A percentile compares a stretch with the other conserved stretches of the same genome.
These are phyloP conservation scores for Apis laboriosa DNA, from an alignment of 1,140 invertebrate species.

Conservation along the genomic window DNA sequence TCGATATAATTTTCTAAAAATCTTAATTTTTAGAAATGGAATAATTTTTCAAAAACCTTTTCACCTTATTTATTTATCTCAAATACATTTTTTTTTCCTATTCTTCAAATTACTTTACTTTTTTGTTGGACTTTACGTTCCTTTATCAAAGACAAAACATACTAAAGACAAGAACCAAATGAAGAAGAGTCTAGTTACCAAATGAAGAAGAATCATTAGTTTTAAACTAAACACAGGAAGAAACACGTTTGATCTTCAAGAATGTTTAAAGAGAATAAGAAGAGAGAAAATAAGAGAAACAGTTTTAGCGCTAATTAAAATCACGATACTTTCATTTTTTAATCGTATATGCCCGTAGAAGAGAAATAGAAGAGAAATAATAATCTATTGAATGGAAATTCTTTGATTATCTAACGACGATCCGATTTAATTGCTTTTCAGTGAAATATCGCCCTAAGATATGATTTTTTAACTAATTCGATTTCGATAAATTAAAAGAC, in stretches of 20 bases:
- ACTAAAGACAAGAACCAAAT: background rate
- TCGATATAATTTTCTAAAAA: background rate
- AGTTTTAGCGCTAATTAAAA: background rate
- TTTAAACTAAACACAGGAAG: background rate
- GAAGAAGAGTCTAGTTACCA: no score
- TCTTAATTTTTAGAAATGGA: no score
- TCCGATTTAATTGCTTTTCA: constrained; percentile 1
- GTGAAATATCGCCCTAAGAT: constrained; percentile 13
- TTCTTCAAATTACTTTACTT: no score
- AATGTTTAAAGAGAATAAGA: background rate
- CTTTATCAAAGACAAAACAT: background rate
- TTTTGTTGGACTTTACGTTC: background rate
- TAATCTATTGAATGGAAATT: constrained; percentile 2
- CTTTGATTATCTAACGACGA: background rate
- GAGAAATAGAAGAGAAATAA: constrained; percentile 7
- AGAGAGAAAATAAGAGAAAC: background rate
- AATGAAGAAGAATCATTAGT: background rate
- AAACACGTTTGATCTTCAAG: background rate
- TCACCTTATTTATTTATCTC: no score
- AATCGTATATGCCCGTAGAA: background rate
- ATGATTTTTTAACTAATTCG: background rate
- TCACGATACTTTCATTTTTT: background rate
- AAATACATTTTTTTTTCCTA: no score
- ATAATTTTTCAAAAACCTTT: no score
- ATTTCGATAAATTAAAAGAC: background rate